Evolutionary conservation across 2,797 vertebrate species (phyloP).

Genomic region (Pyrrhura leucotis): DNA sequence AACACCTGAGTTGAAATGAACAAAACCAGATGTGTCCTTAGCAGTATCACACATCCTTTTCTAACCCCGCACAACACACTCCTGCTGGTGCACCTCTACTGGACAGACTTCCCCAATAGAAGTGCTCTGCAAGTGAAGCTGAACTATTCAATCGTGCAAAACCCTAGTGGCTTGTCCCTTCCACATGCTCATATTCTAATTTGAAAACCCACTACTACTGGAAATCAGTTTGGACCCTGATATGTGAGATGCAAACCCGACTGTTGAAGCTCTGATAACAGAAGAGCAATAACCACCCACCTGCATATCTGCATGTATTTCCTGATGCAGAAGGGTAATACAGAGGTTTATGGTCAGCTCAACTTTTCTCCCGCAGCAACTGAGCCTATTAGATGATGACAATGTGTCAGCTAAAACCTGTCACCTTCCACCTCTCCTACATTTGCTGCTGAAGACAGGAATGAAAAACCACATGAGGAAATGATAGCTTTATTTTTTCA

Average conservation of each 20-base stretch:
- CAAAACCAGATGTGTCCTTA: neutral
- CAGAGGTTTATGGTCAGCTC: neutral
- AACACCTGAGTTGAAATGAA: neutral
- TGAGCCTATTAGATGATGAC: neutral
- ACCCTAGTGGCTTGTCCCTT: neutral
- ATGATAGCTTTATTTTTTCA: neutral
- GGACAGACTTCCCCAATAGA: neutral
- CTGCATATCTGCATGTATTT: accelerated
- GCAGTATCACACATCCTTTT: neutral
- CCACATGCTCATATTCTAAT: neutral
- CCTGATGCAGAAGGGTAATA: neutral
- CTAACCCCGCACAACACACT: neutral
- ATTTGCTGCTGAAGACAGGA: neutral
- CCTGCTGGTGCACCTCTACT: neutral
- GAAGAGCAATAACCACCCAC: neutral
- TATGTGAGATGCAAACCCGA: neutral
- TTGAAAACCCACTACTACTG: neutral
- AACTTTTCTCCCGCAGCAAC: neutral
- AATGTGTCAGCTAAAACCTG: neutral
- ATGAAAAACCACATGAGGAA: neutral
- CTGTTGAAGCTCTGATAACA: neutral
- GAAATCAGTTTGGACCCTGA: neutral
- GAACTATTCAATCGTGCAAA: neutral
- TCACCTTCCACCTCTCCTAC: neutral
- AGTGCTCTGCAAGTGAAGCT: neutral